phyloP scores from a whole-genome alignment of 2,888 invertebrate genomes.

The Isotomurus palustris region DNA sequence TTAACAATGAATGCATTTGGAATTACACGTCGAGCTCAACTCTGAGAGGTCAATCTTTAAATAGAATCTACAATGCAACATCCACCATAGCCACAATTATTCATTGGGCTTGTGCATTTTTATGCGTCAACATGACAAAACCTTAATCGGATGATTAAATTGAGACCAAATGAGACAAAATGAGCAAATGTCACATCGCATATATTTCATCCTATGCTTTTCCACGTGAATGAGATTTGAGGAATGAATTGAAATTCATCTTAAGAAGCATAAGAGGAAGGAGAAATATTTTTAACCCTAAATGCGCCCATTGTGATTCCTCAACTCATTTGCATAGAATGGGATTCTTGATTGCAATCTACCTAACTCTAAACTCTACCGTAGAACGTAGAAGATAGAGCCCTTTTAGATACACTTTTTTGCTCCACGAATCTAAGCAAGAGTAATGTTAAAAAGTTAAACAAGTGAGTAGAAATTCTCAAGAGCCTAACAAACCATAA shows the following conservation, averaged over 20 bases:
- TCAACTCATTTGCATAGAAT: conserved; percentile 40
- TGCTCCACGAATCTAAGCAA: no score
- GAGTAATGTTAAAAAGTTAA: no score
- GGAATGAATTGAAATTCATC: not conserved
- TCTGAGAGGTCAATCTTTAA: no score
- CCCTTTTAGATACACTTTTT: no score
- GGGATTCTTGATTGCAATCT: conserved; percentile 32
- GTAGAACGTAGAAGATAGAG: no score
- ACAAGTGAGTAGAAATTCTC: no score
- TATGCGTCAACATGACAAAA: not conserved
- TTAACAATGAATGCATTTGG: no score
- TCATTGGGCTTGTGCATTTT: not conserved
- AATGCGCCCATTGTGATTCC: conserved; percentile 3
- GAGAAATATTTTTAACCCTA: conserved; percentile 24
- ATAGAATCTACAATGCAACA: no score
- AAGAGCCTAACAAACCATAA: no score
- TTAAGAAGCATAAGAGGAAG: not conserved
- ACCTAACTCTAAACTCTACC: no score
- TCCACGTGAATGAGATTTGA: not conserved
- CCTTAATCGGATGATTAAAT: not conserved
- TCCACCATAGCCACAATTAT: no score
- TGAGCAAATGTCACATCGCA: conserved; percentile 9
- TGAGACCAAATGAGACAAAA: conserved; percentile 13
- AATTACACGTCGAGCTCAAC: no score
- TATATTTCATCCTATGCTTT: conserved; percentile 8